Conservation (phyloP, 2,113 vertebrate genomes). For the Gambusia holbrooki region DNA sequence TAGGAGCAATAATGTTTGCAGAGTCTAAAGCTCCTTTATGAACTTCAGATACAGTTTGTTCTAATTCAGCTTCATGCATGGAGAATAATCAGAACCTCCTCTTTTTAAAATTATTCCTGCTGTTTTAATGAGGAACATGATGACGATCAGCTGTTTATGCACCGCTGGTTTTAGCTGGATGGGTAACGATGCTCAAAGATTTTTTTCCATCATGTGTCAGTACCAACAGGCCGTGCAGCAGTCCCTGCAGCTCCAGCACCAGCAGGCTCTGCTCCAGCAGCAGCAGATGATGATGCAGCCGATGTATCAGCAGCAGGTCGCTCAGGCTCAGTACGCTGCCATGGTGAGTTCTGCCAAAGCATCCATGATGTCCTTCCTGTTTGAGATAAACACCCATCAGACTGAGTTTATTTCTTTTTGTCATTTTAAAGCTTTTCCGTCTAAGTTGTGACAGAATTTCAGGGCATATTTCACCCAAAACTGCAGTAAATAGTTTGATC, state of each 20-base stretch:
- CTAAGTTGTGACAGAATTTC: slow-evolving; percentile 11
- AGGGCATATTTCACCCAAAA: slow-evolving; percentile 51
- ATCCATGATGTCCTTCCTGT: not conserved
- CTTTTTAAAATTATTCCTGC: not conserved
- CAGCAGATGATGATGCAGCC: slow-evolving; percentile 91
- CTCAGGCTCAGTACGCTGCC: slow-evolving; percentile 79
- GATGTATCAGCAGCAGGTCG: slow-evolving; percentile 84
- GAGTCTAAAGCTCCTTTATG: not conserved
- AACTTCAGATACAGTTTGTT: not conserved
- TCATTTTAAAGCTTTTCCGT: not conserved
- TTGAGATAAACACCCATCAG: slow-evolving; percentile 1
- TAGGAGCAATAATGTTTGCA: too few species aligned
- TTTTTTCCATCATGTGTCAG: slow-evolving; percentile 42
- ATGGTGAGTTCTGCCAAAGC: slow-evolving; percentile 81
- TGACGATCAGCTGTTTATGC: too few species aligned
- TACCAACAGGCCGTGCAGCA: slow-evolving; percentile 91
- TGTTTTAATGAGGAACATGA: not conserved
- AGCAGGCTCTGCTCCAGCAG: slow-evolving; percentile 81
- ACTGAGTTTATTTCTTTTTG: slow-evolving; percentile 8
- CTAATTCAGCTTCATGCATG: not conserved
- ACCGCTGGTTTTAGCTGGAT: not conserved
- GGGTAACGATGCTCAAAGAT: not conserved
- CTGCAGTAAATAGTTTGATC: slow-evolving; percentile 63
- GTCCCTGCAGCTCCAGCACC: slow-evolving; percentile 82
- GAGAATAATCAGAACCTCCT: too few species aligned